Evolutionary conservation across 1,140 invertebrate genomes (phyloP).

Genomic region (Colletes gigas): DNA sequence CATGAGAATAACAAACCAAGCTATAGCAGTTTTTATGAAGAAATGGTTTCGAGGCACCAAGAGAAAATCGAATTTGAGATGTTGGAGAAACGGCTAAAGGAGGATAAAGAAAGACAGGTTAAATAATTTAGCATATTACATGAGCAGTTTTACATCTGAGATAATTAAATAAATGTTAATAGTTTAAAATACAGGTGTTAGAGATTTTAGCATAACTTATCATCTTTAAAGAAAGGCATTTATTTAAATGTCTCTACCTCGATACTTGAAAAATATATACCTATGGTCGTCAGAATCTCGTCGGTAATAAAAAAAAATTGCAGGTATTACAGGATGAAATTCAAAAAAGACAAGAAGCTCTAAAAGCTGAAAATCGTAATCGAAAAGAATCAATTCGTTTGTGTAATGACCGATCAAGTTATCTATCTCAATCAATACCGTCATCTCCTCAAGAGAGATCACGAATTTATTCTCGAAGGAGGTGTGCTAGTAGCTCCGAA

Average conservation of each 20-base stretch:
- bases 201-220: not conserved
- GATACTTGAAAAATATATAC: constrained; percentile 4
- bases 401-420: constrained; percentile 59
- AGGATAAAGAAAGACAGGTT: constrained; percentile 83
- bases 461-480: constrained; percentile 67
- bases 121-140: not conserved
- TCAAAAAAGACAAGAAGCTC: constrained; percentile 84
- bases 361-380: constrained; percentile 83
- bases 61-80: constrained; percentile 83
- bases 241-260: not conserved
- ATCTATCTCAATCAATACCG: constrained; percentile 70
- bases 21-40: constrained; percentile 90
- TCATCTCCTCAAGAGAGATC: constrained; percentile 74
- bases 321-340: constrained; percentile 87
- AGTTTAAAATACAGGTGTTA: too few relatives aligned
- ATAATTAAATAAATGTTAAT: not conserved
- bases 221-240: not conserved
- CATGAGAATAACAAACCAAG: constrained; percentile 88
- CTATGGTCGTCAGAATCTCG: not conserved
- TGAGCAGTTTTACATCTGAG: not conserved
- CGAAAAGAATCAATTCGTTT: constrained; percentile 72
- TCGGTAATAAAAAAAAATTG: constrained; percentile 18
- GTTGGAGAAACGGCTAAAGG: constrained; percentile 83
- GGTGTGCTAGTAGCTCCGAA: constrained; percentile 75
- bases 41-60: constrained; percentile 87